Evolutionary conservation across 2,113 vertebrate genomes (phyloP), one percentile per base, ranked within the genome.

Genomic region (Lampris megalopsis): DNA sequence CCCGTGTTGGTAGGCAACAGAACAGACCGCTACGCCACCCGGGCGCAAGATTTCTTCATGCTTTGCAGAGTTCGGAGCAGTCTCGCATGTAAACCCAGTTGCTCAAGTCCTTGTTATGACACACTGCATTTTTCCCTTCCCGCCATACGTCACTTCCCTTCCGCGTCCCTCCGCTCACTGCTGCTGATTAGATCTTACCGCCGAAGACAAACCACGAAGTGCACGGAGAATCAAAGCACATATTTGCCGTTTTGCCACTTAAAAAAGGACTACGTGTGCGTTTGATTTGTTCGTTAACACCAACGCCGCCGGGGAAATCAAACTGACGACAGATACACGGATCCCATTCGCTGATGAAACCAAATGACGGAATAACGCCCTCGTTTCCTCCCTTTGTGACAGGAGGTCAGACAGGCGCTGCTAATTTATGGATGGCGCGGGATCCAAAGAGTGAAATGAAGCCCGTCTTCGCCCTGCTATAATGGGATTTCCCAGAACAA

Each of bases 401-500:
- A 43, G 37, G 24, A 2, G 9, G 42, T 69, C 45, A 71, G 69
- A 73, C 66, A 45, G 73, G 58, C n/a, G 56, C 58, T 57, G 64
- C 63, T 75, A 73, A 79, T 87, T 80, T 78, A 64, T 45, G 36
- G 57, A 54, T 67, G 24, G 24, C 24, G 53, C 41, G 59, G 37
- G 57, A 71, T 90, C 76, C 81, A 75, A 86, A 85, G 72, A 88
- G 35, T 40, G 81, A n/a, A 60, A 71, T 82, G 75, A 80, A 61
- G 45, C 60, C 53, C 60, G 68, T 63, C 60, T 75, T 79, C 64
- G 42, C 59, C 60, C 47, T 50, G 43, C 42, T 56, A 71, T 84
- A 89, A 86, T 83, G 65, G 47, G 53, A 84, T 81, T 81, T 59
- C 70, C 65, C 58, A 63, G 59, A 84, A 83, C 75, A 90, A 62